phyloP scores from a whole-genome alignment of 2,797 vertebrate genomes.

The Rhadinocentrus ornatus region DNA sequence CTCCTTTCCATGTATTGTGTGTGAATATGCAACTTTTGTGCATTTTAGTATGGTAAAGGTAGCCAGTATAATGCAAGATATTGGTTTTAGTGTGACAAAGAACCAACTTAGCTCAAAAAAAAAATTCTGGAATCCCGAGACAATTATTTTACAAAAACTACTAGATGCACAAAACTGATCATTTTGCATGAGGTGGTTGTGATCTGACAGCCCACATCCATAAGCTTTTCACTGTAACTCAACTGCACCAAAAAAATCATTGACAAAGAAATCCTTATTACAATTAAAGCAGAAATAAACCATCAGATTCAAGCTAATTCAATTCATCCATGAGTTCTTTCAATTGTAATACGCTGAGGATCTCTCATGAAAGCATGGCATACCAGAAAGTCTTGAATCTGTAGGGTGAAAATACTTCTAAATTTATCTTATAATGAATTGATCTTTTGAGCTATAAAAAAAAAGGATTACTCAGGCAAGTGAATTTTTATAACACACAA shows the following conservation, averaged over 20 bases:
- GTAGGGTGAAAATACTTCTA: conserved; percentile 21
- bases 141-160: background rate
- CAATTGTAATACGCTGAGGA: conserved; percentile 34
- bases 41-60: conserved; percentile 26
- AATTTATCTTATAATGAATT: conserved; percentile 29
- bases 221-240: conserved; percentile 54
- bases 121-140: too few species aligned
- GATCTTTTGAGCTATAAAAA: conserved; percentile 21
- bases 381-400: conserved; percentile 21
- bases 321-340: conserved; percentile 12
- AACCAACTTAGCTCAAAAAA: conserved; percentile 43
- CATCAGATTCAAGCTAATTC: conserved; percentile 47
- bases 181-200: background rate
- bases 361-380: conserved; percentile 9
- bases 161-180: background rate
- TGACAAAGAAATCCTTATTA: conserved; percentile 42
- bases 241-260: conserved; percentile 7
- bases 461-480: conserved; percentile 34
- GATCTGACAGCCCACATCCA: background rate
- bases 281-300: conserved; percentile 55
- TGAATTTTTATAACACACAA: conserved; percentile 25
- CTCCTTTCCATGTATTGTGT: background rate
- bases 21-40: conserved; percentile 12
- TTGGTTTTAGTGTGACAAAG: conserved; percentile 37
- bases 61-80: conserved; percentile 56